Percentiles rank a stretch among this genome's conserved stretches.
These are phyloP conservation scores for Polyergus mexicanus DNA, from an alignment of 1,140 invertebrate genomes.

Conservation along the genomic window DNA sequence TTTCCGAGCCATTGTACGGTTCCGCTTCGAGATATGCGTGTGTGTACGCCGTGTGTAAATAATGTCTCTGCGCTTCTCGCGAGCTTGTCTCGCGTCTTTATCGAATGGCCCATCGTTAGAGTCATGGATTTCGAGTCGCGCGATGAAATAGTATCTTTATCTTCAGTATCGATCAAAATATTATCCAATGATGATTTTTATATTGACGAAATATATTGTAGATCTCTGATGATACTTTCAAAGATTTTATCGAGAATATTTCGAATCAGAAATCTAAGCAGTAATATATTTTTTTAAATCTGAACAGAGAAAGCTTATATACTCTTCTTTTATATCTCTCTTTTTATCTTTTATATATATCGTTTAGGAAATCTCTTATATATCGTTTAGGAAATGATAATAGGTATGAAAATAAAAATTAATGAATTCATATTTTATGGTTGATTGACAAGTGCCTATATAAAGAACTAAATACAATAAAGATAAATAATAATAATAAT, in stretches of 20 bases:
- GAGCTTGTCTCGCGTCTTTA: not conserved
- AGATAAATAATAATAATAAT: not conserved
- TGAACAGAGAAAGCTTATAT: not conserved
- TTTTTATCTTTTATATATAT: not conserved
- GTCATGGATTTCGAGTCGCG: constrained; percentile 27
- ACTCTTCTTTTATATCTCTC: not conserved
- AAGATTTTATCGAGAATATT: not conserved
- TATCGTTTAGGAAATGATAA: no score
- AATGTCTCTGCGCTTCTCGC: not conserved
- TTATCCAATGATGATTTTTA: not conserved
- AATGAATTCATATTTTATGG: no score
- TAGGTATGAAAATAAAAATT: no score
- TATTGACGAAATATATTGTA: not conserved
- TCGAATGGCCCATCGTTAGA: not conserved
- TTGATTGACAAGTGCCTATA: no score
- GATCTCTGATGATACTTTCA: not conserved
- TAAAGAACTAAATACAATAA: no score
- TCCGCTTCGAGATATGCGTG: not conserved
- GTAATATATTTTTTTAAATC: not conserved
- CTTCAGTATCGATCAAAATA: no score
- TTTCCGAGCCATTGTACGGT: constrained; percentile 38
- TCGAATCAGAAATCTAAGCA: not conserved
- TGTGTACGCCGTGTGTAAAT: constrained; percentile 39
- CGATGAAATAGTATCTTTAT: constrained; percentile 1
- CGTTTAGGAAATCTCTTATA: no score